Base-by-base conservation (phyloP, 2,888 invertebrate species). In the Melanostoma scalare region DNA sequence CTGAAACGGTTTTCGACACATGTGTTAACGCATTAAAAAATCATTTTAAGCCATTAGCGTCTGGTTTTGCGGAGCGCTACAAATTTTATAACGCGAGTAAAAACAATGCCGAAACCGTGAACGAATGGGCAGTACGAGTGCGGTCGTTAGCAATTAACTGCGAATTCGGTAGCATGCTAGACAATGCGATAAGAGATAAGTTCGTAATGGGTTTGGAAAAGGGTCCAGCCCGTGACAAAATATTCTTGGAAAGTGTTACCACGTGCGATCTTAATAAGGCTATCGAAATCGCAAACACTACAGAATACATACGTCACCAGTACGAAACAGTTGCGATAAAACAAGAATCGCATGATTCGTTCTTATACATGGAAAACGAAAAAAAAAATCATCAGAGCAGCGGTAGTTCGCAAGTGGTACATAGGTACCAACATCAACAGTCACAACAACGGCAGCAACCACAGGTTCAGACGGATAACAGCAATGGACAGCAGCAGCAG, bases 151-250 rank as follows among this genome's bases (percentile, higher is more conserved):
- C n/a, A n/a, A n/a, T n/a, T n/a, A n/a, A n/a, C n/a, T n/a, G n/a
- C n/a, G n/a, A n/a, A n/a, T n/a, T n/a, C n/a, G n/a, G n/a, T n/a
- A n/a, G n/a, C n/a, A n/a, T n/a, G n/a, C n/a, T n/a, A n/a, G n/a
- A n/a, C n/a, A 31, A 6, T 31, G 61, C 60, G 3, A 42, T 65
- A 36, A 40, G 76, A 20, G 81, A 81, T 38, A 81, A 60, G 36
- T 77, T 77, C 33, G 56, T 80, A 2, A 84, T 74, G 69, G 78
- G 69, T n/a, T 65, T 74, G 72, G 67, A 85, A 78, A 82, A 82
- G 56, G 81, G 75, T 68, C 68, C 65, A 30, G 67, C 71, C 52
- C 60, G 74, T 0, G 79, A 85, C 42, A 85, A 82, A 67, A 60
- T 85, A 36, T 86, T 85, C 50, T 38, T 81, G 36, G 78, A 85